phyloP scores from a whole-genome alignment of 2,113 vertebrate species.

The Pagrus major region DNA sequence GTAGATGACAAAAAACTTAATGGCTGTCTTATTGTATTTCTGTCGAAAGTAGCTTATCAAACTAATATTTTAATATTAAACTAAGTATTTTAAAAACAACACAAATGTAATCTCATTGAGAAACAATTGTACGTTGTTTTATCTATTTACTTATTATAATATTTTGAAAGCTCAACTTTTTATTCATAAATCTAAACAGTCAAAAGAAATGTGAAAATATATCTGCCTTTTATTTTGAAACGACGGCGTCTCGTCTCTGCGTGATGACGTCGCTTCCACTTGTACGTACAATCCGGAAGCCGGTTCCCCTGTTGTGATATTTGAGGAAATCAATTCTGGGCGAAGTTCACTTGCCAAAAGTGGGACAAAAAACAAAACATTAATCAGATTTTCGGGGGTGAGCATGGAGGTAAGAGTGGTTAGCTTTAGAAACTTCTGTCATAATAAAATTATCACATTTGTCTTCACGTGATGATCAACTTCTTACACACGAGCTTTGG shows the following conservation, averaged over 20 bases:
- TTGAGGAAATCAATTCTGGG: slow-evolving; percentile 76
- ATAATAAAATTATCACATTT: slow-evolving; percentile 30
- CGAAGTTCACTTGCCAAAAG: slow-evolving; percentile 73
- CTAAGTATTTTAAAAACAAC: too few species aligned
- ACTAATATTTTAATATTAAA: too few species aligned
- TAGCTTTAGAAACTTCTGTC: slow-evolving; percentile 25
- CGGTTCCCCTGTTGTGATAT: slow-evolving; percentile 79
- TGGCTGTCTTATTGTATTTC: too few species aligned
- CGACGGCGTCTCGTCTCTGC: not conserved
- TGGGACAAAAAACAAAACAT: slow-evolving; percentile 64
- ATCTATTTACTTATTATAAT: too few species aligned
- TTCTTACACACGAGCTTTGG: slow-evolving; percentile 42
- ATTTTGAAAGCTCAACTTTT: too few species aligned
- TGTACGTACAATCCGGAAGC: slow-evolving; percentile 72
- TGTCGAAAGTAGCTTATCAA: too few species aligned
- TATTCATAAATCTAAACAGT: not conserved
- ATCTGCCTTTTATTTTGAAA: slow-evolving; percentile 46
- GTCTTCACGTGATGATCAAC: slow-evolving; percentile 13
- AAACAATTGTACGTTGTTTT: too few species aligned
- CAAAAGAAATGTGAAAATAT: not conserved
- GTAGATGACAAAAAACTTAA: too few species aligned
- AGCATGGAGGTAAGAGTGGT: slow-evolving; percentile 86
- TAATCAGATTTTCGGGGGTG: slow-evolving; percentile 69
- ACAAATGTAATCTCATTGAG: too few species aligned
- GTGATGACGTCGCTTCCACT: slow-evolving; percentile 72